phyloP scores from a whole-genome alignment of 2,113 vertebrate species.

The Eulemur macaco region DNA sequence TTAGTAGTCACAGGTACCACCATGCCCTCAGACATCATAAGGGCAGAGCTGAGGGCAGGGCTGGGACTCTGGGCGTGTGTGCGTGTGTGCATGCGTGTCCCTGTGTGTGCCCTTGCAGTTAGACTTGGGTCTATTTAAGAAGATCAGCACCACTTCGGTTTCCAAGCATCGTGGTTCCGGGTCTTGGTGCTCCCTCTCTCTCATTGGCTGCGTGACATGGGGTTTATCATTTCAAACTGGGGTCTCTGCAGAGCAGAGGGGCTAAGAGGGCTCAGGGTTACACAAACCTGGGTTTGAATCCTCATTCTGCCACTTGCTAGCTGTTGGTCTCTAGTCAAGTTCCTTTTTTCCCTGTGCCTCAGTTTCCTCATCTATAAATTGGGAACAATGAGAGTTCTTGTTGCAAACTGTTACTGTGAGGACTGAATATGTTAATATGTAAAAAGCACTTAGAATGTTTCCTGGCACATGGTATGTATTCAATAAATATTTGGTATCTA shows the following conservation, averaged over 20 bases:
- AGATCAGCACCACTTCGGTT: neutral
- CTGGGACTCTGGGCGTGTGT: neutral
- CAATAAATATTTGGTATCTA: conserved; percentile 31
- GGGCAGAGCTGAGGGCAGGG: neutral
- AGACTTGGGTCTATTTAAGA: neutral
- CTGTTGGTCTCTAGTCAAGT: neutral
- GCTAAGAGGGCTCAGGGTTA: neutral
- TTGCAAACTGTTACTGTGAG: neutral
- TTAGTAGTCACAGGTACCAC: no score
- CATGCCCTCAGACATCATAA: neutral
- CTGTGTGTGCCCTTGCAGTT: rapidly evolving
- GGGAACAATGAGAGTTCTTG: neutral
- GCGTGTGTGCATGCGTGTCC: no score
- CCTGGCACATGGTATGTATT: neutral
- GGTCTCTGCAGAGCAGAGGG: neutral
- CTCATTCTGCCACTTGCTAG: neutral
- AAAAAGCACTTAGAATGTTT: neutral
- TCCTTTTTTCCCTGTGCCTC: neutral
- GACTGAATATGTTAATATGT: neutral
- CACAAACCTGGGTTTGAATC: neutral
- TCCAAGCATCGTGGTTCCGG: neutral
- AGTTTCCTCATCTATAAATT: neutral
- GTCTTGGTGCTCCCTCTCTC: neutral
- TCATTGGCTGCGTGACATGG: neutral
- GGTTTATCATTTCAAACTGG: neutral